Evolutionary conservation across 2,113 vertebrate genomes (phyloP), one percentile per base, ranked within the genome.

Genomic region (Dasypus novemcinctus): DNA sequence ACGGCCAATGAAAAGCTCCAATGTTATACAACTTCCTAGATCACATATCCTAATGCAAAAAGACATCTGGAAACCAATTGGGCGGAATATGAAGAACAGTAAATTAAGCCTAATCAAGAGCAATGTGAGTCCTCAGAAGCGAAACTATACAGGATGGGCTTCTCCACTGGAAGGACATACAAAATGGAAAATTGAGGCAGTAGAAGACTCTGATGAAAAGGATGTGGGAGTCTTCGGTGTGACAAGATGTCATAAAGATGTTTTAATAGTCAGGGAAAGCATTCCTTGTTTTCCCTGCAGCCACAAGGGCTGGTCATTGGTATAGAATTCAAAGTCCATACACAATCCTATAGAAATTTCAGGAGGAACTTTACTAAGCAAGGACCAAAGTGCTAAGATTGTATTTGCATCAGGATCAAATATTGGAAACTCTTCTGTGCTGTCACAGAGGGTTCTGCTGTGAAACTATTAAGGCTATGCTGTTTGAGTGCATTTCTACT

Each of bases 161-260:
- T 94, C 76, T 88, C 96, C 84, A 66, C 13, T 94, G 92, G 91
- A 96, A 84, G 92, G 96, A 96, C 97, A 98, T 87, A 93, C 90
- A 96, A 76, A 98, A 92, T 96, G 88, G 82, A 95, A 14, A 97
- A 82, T 95, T 95, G 92, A 97, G 90, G 90, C 0, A 2, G 96
- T 91, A 96, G 82, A 74, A 97, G 83, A 93, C 79, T 90, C 90
- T 95, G 91, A 82, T 90, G 96, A 96, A 96, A 98, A 97, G 91
- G 95, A 97, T 94, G 71, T 0, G 0, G 95, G 79, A 89, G 95
- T 89, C 95, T 96, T 88, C 87, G 61, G 91, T 98, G 95, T 97
- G 96, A 97, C 95, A 97, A 98, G 97, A 98, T 97, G 94, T 97
- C 97, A 98, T 94, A 93, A 96, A 98, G 97, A 97, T 96, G 95